Evolutionary conservation across 92 coral and sea anemone species (phyloP).

Genomic region (Meandrina meandrites): DNA sequence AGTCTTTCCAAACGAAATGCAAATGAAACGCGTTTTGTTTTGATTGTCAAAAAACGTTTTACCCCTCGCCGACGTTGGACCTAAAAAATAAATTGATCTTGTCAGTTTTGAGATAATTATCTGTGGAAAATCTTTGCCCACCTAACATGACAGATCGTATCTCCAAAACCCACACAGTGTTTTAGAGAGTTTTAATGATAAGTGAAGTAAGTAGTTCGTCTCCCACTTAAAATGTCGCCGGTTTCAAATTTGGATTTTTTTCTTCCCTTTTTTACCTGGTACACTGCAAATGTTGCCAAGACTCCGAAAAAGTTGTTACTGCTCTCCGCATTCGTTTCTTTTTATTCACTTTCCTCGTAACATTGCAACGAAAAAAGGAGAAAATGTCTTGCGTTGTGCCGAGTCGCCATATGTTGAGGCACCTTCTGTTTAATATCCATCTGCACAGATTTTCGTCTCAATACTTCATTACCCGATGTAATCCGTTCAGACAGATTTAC

Average conservation of each 20-base stretch:
- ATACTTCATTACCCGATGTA: background rate
- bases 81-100: constrained; percentile 15
- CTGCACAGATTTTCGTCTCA: background rate
- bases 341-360: background rate
- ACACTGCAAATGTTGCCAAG: background rate
- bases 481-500: too few species aligned
- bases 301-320: background rate
- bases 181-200: background rate
- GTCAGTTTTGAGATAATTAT: constrained; percentile 24
- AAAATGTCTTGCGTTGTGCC: background rate
- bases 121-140: constrained; percentile 8
- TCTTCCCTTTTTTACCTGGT: background rate
- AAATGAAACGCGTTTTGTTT: background rate
- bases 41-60: background rate
- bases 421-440: background rate
- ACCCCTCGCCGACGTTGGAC: background rate
- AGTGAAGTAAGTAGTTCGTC: constrained; percentile 10
- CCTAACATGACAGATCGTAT: constrained; percentile 16
- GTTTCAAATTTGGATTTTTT: background rate
- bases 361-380: background rate
- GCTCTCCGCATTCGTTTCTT: background rate
- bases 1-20: background rate
- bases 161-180: background rate
- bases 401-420: background rate
- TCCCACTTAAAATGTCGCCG: background rate